phyloP scores from a whole-genome alignment of 2,113 vertebrate species.

The Centropus bengalensis region DNA sequence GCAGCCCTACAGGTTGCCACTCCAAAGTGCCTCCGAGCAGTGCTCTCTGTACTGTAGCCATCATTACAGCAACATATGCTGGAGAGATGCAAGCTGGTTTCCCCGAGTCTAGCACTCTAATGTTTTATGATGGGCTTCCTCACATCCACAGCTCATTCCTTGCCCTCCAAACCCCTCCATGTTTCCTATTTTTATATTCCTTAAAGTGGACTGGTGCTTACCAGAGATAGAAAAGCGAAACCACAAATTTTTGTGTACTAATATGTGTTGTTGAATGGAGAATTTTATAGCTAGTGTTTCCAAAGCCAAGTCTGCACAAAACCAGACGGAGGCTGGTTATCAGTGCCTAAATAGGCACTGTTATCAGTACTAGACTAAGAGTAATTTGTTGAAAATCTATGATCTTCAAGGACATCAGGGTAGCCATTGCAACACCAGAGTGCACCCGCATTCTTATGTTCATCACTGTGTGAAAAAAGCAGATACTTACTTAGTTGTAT shows the following conservation, averaged over 20 bases:
- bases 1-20: slow-evolving; percentile 54
- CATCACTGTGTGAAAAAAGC: background rate
- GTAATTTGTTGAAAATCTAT: background rate
- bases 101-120: background rate
- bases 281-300: background rate
- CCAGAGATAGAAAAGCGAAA: background rate
- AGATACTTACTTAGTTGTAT: background rate
- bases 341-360: too few species aligned
- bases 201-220: background rate
- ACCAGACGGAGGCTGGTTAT: accelerated
- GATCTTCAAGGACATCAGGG: background rate
- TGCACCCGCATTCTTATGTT: background rate
- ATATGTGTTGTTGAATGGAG: background rate
- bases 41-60: background rate
- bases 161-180: background rate
- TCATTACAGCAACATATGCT: slow-evolving; percentile 61
- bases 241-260: background rate
- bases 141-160: background rate
- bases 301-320: background rate
- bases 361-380: background rate
- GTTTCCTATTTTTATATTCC: background rate
- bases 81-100: slow-evolving; percentile 35
- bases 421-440: background rate
- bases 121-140: background rate
- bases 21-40: slow-evolving; percentile 29